Conservation (phyloP, 2,888 invertebrate species). For the Watsonalla cultraria region DNA sequence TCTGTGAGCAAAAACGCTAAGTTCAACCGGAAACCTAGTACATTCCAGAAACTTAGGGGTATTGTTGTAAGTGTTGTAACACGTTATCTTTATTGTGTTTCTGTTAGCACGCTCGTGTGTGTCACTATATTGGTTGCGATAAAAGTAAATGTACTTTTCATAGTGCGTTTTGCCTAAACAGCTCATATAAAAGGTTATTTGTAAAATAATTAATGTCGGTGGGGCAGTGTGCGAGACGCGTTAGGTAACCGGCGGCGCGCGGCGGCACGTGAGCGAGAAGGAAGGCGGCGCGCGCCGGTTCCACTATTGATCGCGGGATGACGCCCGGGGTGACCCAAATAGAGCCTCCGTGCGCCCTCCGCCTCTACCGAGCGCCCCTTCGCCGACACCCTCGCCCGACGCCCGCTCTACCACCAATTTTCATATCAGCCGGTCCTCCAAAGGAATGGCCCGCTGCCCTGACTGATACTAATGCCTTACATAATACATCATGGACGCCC, state of each 20-base stretch:
- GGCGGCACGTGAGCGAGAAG: constrained; percentile 57
- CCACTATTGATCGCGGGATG: constrained; percentile 73
- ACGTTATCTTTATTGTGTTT: not conserved
- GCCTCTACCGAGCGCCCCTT: constrained; percentile 43
- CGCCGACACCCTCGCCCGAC: constrained; percentile 43
- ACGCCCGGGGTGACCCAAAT: constrained; percentile 79
- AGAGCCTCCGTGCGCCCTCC: constrained; percentile 68
- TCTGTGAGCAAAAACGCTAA: constrained; percentile 21
- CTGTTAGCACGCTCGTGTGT: not conserved
- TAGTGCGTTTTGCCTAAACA: constrained; percentile 42
- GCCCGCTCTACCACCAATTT: constrained; percentile 70
- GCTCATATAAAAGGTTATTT: constrained; percentile 50
- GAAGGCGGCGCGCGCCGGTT: constrained; percentile 69
- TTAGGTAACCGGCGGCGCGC: constrained; percentile 67
- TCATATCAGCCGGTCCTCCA: constrained; percentile 72
- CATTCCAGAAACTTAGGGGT: too few species aligned
- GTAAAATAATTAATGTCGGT: constrained; percentile 68
- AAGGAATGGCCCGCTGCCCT: constrained; percentile 60
- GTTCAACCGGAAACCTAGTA: too few species aligned
- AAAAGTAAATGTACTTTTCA: constrained; percentile 18
- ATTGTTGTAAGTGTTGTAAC: not conserved
- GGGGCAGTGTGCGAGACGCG: constrained; percentile 66
- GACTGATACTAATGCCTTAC: constrained; percentile 58
- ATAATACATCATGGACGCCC: constrained; percentile 51
- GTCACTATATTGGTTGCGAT: constrained; percentile 8